Conservation (phyloP, 2,797 vertebrate species). For the Cygnus olor region DNA sequence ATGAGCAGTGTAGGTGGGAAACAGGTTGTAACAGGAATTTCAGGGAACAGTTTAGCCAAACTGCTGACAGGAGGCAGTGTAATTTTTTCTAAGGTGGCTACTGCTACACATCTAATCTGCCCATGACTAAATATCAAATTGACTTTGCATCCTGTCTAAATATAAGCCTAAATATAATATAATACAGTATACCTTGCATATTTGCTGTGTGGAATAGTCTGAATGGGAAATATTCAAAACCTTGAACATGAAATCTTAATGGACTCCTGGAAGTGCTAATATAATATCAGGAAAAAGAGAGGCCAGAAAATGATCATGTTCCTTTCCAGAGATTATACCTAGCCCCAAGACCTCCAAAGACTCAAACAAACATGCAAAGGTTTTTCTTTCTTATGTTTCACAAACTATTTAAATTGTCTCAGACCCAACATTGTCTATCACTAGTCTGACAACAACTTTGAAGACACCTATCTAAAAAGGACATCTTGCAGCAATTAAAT, state of each 20-base stretch:
- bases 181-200: not conserved
- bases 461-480: slow-evolving; percentile 16
- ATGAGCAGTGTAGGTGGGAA: not conserved
- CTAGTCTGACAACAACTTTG: not conserved
- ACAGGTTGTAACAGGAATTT: not conserved
- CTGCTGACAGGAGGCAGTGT: not conserved
- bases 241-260: not conserved
- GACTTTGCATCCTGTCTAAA: not conserved
- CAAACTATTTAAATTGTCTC: not conserved
- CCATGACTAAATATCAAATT: not conserved
- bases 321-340: not conserved
- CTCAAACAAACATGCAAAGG: not conserved
- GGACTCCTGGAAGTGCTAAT: not conserved
- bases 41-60: not conserved
- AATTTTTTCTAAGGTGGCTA: not conserved
- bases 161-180: not conserved
- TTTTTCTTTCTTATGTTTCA: not conserved
- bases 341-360: not conserved
- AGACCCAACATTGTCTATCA: not conserved
- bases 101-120: not conserved
- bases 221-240: not conserved
- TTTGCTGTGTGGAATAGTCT: not conserved
- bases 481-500: slow-evolving; percentile 36
- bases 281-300: not conserved
- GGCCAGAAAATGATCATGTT: not conserved